Conservation (phyloP, 2,888 invertebrate species). For the Rhabditoides inermis region DNA sequence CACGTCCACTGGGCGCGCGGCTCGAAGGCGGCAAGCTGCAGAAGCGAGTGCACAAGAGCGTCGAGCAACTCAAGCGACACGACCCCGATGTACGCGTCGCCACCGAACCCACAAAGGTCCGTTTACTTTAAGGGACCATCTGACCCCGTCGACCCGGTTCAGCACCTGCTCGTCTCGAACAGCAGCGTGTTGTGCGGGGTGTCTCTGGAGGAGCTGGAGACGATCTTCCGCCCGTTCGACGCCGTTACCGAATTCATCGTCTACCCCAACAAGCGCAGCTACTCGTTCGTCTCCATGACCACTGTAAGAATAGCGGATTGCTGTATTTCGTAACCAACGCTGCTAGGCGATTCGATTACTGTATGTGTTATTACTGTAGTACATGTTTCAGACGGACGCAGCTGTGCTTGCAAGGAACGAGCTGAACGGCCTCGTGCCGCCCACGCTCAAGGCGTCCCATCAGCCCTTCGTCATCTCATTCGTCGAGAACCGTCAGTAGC, state of each 20-base stretch:
- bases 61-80: conserved; percentile 28
- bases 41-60: conserved; percentile 22
- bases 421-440: conserved; percentile 25
- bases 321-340: background rate
- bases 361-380: background rate
- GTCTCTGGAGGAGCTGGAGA: conserved; percentile 31
- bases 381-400: background rate
- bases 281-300: conserved; percentile 42
- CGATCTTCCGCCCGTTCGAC: conserved; percentile 26
- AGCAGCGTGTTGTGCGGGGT: conserved; percentile 39
- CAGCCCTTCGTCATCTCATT: conserved; percentile 32
- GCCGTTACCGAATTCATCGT: conserved; percentile 21
- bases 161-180: conserved; percentile 36
- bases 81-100: conserved; percentile 29
- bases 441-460: conserved; percentile 19
- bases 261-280: conserved; percentile 34
- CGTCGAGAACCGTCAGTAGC: conserved; percentile 25
- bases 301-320: too few species aligned
- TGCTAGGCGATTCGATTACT: background rate
- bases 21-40: too few species aligned
- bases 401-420: conserved; percentile 9
- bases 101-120: conserved; percentile 23
- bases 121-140: too few species aligned
- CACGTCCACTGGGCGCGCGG: too few species aligned
- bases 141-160: too few species aligned